A percentile compares a stretch with the other conserved stretches of the same genome.
Conservation (phyloP, 2,888 invertebrate genomes). For the Tribolium freemani region DNA sequence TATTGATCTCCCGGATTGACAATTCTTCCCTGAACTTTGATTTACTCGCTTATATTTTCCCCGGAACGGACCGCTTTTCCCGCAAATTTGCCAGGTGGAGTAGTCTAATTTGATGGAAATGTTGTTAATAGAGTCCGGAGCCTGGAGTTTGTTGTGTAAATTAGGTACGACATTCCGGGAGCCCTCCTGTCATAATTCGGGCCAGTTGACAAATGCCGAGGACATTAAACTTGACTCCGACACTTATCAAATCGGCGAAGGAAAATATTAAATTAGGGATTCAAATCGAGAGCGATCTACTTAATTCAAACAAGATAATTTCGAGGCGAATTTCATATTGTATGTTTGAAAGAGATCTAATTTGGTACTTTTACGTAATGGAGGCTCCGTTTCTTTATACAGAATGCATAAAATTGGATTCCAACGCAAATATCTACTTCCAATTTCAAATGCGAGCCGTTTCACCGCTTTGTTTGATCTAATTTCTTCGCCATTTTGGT, state of each 20-base stretch:
- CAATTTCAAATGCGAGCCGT: not conserved
- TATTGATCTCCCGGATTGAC: constrained; percentile 32
- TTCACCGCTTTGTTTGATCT: not conserved
- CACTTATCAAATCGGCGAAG: not conserved
- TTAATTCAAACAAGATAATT: constrained; percentile 9
- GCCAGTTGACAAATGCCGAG: constrained; percentile 50
- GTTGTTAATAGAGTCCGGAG: constrained; percentile 31
- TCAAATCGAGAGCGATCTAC: constrained; percentile 15
- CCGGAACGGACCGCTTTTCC: not conserved
- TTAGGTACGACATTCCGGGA: constrained; percentile 44
- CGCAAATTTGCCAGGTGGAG: constrained; percentile 1
- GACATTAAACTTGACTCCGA: constrained; percentile 46
- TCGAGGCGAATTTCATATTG: constrained; percentile 4
- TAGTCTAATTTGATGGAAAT: constrained; percentile 23
- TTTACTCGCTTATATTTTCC: not conserved
- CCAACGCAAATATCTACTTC: not conserved
- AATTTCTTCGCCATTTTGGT: not conserved
- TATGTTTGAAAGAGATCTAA: constrained; percentile 12
- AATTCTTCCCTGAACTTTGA: constrained; percentile 16
- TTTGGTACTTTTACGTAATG: constrained; percentile 9
- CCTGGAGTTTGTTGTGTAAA: constrained; percentile 39
- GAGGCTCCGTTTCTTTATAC: not conserved
- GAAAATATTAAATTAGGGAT: constrained; percentile 25
- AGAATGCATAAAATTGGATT: not conserved
- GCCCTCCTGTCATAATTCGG: constrained; percentile 49